Conservation (phyloP, 2,888 invertebrate species). For the Polydrusus pterygomalis region DNA sequence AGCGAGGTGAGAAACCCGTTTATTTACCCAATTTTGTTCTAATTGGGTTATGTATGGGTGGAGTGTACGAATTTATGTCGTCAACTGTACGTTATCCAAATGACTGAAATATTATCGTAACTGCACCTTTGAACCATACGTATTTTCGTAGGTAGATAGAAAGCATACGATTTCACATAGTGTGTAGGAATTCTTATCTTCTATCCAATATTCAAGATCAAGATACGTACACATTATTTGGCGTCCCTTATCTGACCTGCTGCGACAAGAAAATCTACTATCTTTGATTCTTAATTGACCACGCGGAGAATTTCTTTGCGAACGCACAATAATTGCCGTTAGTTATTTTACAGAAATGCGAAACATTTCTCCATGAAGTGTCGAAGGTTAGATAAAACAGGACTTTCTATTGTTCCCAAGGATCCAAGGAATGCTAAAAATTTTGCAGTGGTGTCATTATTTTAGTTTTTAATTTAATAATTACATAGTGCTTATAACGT, state of each 20-base stretch:
- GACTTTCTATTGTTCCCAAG: conserved; percentile 43
- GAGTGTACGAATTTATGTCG: too few species aligned
- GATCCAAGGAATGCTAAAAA: conserved; percentile 30
- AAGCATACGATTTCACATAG: too few species aligned
- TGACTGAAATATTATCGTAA: too few species aligned
- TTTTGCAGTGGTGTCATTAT: conserved; percentile 32
- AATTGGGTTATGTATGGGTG: too few species aligned
- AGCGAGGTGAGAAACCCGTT: too few species aligned
- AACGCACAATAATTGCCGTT: conserved; percentile 50
- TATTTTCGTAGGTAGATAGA: too few species aligned
- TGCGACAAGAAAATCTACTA: conserved; percentile 48
- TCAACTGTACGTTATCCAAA: too few species aligned
- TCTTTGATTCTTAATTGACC: conserved; percentile 48
- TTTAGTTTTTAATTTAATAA: too few species aligned
- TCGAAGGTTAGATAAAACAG: conserved; percentile 48
- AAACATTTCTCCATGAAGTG: conserved; percentile 48
- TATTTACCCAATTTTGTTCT: too few species aligned
- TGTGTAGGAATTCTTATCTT: too few species aligned
- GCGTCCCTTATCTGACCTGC: conserved; percentile 17
- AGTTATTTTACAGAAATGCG: conserved; percentile 51
- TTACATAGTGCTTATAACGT: too few species aligned
- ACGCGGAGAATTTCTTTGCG: conserved; percentile 48
- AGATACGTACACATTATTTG: conserved; percentile 15
- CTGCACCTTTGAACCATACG: too few species aligned
- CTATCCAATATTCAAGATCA: background rate